Base-by-base conservation (phyloP, 64 coral and sea anemone genomes). In the Pachyseris speciosa region DNA sequence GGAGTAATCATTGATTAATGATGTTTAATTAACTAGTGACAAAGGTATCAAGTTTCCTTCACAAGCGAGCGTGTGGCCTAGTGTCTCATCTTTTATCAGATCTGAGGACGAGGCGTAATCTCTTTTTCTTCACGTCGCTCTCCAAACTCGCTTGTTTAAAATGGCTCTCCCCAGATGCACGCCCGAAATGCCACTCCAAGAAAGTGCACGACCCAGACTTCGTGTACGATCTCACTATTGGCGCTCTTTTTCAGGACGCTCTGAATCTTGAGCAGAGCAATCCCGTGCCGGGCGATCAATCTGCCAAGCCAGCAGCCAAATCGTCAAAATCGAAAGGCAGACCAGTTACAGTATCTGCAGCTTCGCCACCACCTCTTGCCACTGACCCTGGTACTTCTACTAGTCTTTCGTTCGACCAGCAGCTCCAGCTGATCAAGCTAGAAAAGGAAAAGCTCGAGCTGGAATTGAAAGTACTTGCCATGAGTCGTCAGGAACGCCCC, bases 391-490 rank as follows among this genome's bases (percentile, higher is more conserved):
- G 26, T 4, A 12, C 30, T 33, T 15, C 64, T 67, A 34, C 64
- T n/a, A n/a, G n/a, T 67, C 64, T 67, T 2, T 67, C 80, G 9
- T 84, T 84, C 6, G 32, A 59, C 20, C 80, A 84, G 59, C 33
- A 84, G 39, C 80, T 84, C 28, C 33, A 84, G 42, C 59, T 67
- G 7, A 40, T 28, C 16, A 84, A 67, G 41, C 57, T 64, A 1
- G 53, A 83, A 12, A 83, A 83, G 60, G 79, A 83, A 13, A 83
- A 83, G 38, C 57, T 84, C 11, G 32, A 66, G 20, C 20, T 66
- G 7, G 40, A 84, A 64, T 44, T 84, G 25, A 26, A 84, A 84
- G 80, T 84, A 0, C 38, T 83, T 11, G 17, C 12, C 15, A n/a
- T 83, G 9, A 32, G 64, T 9, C 26, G 28, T 3, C 64, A 34